Evolutionary conservation across 2,888 invertebrate species (phyloP).

Genomic region (Melieria picta): DNA sequence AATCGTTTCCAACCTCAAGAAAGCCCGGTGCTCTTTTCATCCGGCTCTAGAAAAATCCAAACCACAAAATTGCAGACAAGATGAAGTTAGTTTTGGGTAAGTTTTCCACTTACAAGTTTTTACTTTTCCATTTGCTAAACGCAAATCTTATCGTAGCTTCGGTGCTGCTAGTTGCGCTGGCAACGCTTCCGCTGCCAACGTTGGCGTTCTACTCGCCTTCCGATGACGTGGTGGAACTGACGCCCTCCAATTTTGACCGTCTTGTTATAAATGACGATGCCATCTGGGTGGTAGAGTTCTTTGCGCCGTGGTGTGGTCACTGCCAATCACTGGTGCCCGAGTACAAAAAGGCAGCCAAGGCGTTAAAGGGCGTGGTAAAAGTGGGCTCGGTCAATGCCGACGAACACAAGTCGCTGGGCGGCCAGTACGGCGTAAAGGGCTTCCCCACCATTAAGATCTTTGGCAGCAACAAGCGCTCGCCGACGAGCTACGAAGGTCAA

Average conservation of each 20-base stretch:
- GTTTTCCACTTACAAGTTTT: not conserved
- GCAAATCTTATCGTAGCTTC: constrained; percentile 8
- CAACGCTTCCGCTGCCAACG: constrained; percentile 33
- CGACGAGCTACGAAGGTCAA: constrained; percentile 85
- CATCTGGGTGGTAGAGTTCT: constrained; percentile 90
- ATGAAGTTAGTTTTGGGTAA: constrained; percentile 35
- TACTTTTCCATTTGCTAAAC: not conserved
- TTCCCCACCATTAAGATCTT: constrained; percentile 98
- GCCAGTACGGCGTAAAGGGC: constrained; percentile 84
- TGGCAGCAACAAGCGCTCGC: constrained; percentile 81
- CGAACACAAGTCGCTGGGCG: constrained; percentile 82
- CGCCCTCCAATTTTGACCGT: constrained; percentile 86
- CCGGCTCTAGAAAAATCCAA: constrained; percentile 24
- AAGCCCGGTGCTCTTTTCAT: no score
- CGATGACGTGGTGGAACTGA: constrained; percentile 86
- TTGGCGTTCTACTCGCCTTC: constrained; percentile 73
- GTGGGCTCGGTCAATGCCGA: constrained; percentile 95
- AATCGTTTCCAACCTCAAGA: no score
- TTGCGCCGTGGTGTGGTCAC: constrained; percentile 95
- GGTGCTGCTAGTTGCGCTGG: constrained; percentile 14
- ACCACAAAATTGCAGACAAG: constrained; percentile 7
- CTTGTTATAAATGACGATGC: constrained; percentile 84
- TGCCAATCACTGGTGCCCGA: constrained; percentile 91
- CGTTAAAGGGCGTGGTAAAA: constrained; percentile 93
- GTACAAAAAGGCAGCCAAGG: constrained; percentile 92